Base-by-base conservation (phyloP, 2,888 invertebrate species). In the Dendrolimus houi region DNA sequence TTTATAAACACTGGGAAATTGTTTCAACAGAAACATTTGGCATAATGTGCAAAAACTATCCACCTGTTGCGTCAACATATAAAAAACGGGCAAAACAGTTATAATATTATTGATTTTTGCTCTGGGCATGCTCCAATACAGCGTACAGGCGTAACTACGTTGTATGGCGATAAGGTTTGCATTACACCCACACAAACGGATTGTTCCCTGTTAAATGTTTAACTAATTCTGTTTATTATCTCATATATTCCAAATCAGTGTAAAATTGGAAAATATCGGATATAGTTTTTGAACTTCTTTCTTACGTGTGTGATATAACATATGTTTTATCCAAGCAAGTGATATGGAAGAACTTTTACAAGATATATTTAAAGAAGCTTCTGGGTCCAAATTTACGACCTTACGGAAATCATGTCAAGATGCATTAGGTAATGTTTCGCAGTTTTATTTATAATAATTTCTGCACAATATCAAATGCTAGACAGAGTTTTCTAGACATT, bases 351-450 rank as follows among this genome's bases (percentile, higher is more conserved):
- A 97, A 84, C 91, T 97, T 71, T 91, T 98, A 65, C 93, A 94
- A 80, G 95, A 95, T 83, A 94, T 98, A 73, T 93, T 95, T 69
- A 96, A 95, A 85, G 97, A 98, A 90, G 95, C 97, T 61, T 93
- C 94, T 56, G 95, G 95, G 70, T 94, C 95, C 41, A 98, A 97
- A 85, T 90, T 95, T 71, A 91, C 93, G 59, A 92, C 92, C 66
- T 85, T 98, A 68, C 94, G 95, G 75, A 95, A 96, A 87, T 93
- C 96, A 68, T 95, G 96, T 74, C 96, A 97, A 88, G 96, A 96
- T 87, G 96, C 96, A 67, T 93, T 96, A 81, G 97, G 97, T 97
- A 92, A 90, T 83, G 73, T 17, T 29, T 29, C 6, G 29, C 29
- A 29, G 29, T 29, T 29, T 29, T 29, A 2, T 29, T 29, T 17